These are phyloP conservation scores for Pomacea canaliculata DNA, from an alignment of 2,888 invertebrate species.

Conservation along the genomic window DNA sequence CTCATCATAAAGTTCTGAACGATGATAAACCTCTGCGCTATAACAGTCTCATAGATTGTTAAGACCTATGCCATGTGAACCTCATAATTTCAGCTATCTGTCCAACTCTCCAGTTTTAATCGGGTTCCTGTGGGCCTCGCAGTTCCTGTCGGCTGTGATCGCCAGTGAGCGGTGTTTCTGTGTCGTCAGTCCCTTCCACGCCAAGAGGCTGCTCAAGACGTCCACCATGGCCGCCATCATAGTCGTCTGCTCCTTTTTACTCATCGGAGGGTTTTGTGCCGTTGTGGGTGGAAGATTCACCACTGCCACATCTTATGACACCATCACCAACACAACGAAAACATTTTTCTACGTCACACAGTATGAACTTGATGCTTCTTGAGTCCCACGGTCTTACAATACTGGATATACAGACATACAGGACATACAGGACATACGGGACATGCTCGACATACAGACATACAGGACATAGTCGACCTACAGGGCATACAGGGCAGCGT, in stretches of 20 bases:
- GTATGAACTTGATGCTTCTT: background rate
- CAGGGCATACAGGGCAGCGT: too few relatives aligned
- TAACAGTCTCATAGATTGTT: too few relatives aligned
- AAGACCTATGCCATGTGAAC: too few relatives aligned
- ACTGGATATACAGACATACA: too few relatives aligned
- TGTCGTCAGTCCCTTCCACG: slow-evolving; percentile 20
- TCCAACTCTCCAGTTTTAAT: slow-evolving; percentile 7
- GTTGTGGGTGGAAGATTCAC: slow-evolving; percentile 15
- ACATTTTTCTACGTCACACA: slow-evolving; percentile 16
- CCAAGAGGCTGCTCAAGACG: slow-evolving; percentile 15
- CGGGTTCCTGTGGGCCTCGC: slow-evolving; percentile 17
- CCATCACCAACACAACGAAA: slow-evolving; percentile 17
- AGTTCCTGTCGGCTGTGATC: slow-evolving; percentile 25
- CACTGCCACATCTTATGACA: slow-evolving; percentile 17
- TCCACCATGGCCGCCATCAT: slow-evolving; percentile 24
- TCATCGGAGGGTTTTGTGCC: slow-evolving; percentile 12
- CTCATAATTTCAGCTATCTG: too few relatives aligned
- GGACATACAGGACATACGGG: too few relatives aligned
- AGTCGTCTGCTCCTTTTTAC: slow-evolving; percentile 4
- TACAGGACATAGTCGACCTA: too few relatives aligned
- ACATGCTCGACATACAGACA: too few relatives aligned
- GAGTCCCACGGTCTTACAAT: too few relatives aligned
- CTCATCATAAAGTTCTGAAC: too few relatives aligned
- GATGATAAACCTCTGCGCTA: too few relatives aligned
- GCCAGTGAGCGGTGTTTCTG: slow-evolving; percentile 24